Conservation (phyloP, 2,113 vertebrate genomes). For the Oreochromis tanganicae region DNA sequence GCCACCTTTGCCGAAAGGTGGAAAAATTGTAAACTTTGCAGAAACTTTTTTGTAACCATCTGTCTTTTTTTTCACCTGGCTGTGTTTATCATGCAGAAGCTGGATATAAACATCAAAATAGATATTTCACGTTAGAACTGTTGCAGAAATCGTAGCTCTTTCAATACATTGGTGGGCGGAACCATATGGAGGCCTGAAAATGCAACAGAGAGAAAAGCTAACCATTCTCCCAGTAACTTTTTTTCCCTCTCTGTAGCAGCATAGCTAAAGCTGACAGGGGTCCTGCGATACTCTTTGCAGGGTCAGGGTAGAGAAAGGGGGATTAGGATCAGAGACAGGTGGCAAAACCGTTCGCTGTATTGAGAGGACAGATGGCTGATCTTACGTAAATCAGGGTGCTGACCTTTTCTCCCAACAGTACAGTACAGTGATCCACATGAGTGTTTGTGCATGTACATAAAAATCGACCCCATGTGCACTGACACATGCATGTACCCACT, state of each 20-base stretch:
- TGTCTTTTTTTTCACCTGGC: neutral
- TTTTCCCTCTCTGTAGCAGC: neutral
- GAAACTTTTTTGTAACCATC: neutral
- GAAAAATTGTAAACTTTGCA: neutral
- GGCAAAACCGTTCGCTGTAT: constrained; percentile 9
- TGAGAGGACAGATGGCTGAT: constrained; percentile 60
- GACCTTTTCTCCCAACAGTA: constrained; percentile 43
- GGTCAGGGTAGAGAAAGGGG: constrained; percentile 42
- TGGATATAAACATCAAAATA: neutral
- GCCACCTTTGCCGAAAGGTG: neutral
- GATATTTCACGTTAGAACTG: neutral
- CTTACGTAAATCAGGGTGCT: constrained; percentile 27
- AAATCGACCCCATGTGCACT: neutral
- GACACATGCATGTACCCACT: neutral
- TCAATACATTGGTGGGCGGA: neutral
- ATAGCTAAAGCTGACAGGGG: constrained; percentile 37
- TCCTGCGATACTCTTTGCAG: neutral
- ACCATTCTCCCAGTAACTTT: neutral
- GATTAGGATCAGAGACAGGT: constrained; percentile 52
- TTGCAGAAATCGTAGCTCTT: neutral
- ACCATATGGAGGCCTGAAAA: neutral
- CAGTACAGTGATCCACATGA: constrained; percentile 12
- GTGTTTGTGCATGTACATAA: constrained; percentile 2
- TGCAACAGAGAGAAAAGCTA: neutral
- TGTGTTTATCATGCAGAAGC: neutral